Base-by-base conservation (phyloP, 2,113 vertebrate genomes). In the Grammomys surdaster region DNA sequence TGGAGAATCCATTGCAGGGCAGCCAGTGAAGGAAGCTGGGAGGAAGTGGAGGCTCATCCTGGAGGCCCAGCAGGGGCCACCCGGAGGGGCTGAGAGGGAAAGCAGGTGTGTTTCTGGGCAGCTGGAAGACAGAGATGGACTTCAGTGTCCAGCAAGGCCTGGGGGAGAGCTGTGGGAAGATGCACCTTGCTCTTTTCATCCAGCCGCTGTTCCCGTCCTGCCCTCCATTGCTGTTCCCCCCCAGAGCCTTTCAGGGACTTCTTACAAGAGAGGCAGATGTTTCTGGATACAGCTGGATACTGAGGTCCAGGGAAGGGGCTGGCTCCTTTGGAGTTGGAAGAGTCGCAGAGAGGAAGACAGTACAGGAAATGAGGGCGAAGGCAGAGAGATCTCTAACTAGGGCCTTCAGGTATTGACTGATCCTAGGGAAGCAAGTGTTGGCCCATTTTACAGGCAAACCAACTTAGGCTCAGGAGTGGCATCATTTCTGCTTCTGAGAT, bases 241-340 rank as follows among this genome's bases (percentile, higher is more conserved):
- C 67, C 31, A 65, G 92, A 93, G 88, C 54, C 75, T 94, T 67
- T 22, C 26, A 1, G 89, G n/a, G 77, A 88, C 76, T 70, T 70
- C 13, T 60, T 54, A 56, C 54, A 67, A 63, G 72, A 95, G 87
- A 94, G 87, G 87, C 97, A 96, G 97, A 96, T 97, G 97, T 98
- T 96, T 91, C 93, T 87, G 88, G 95, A 96, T n/a, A 92, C 93
- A 87, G 86, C 97, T 97, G 97, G 96, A 93, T 95, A 94, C 90
- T 93, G 78, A 77, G 93, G 80, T 81, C 11, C 1, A 0, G 75
- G 81, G 77, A 92, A 51, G n/a, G 63, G 54, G 43, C 84, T 67
- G 80, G 56, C n/a, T 56, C 86, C 93, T 76, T 12, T 28, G 86
- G 90, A 56, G 56, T 90, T 36, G 65, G 76, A 86, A 22, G 81